Conservation (phyloP, 2,113 vertebrate species). For the Petromus typicus region DNA sequence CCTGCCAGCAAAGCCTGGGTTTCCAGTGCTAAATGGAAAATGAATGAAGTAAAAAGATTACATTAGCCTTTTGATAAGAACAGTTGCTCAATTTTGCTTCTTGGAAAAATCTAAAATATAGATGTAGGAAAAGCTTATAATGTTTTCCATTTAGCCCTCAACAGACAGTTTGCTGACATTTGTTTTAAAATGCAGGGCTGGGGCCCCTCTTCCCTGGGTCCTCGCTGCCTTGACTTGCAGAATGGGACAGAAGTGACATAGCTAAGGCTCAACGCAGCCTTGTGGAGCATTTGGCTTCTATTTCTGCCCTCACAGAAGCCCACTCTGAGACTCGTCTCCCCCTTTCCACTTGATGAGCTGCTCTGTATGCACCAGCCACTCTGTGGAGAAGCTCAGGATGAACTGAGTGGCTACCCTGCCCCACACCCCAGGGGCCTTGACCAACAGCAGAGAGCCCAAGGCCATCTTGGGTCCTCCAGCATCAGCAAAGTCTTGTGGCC, state of each 20-base stretch:
- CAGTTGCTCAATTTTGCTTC: background rate
- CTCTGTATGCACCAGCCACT: background rate
- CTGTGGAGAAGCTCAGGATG: background rate
- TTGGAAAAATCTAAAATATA: conserved; percentile 37
- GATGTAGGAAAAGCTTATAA: background rate
- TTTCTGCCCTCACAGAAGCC: background rate
- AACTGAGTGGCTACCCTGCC: background rate
- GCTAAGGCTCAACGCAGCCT: background rate
- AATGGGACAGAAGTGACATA: background rate
- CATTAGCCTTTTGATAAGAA: conserved; percentile 31
- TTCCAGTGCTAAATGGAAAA: background rate
- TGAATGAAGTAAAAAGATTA: background rate
- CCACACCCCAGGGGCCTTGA: background rate
- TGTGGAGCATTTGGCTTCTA: background rate
- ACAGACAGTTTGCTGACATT: background rate
- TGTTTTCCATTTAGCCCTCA: background rate
- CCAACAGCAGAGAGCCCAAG: background rate
- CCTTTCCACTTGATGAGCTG: background rate
- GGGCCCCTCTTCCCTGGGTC: background rate
- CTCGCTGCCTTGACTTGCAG: background rate
- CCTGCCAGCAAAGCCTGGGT: background rate
- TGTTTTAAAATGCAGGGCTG: background rate
- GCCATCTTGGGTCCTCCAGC: background rate
- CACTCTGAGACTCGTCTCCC: background rate
- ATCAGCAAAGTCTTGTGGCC: rapidly evolving